phyloP scores from a whole-genome alignment of 2,888 invertebrate genomes.

The Caenorhabditis sp. region DNA sequence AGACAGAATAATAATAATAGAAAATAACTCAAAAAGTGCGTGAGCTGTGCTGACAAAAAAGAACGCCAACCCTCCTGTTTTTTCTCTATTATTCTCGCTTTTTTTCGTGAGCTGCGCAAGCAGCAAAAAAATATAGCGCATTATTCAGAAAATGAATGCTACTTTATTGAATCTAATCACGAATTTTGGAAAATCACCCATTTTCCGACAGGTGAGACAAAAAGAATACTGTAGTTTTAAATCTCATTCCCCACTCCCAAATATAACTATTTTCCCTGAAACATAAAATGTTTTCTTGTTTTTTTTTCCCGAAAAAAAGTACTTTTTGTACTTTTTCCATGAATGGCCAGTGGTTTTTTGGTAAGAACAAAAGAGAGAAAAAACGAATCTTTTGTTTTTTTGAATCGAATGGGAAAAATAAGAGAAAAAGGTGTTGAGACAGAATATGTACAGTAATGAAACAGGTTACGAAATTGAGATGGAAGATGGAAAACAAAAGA shows the following conservation, averaged over 20 bases:
- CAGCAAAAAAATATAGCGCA: slow-evolving; percentile 5
- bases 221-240: no score
- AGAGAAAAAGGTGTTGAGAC: no score
- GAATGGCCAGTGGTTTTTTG: not conserved
- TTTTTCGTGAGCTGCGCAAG: slow-evolving; percentile 6
- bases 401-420: not conserved
- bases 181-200: slow-evolving; percentile 2
- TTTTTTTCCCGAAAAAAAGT: not conserved
- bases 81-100: slow-evolving; percentile 1
- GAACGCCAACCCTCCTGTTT: slow-evolving; percentile 12
- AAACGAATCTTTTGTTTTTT: not conserved
- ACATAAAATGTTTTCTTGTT: not conserved
- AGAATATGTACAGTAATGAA: not conserved
- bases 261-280: no score
- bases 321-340: no score
- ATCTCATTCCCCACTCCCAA: not conserved
- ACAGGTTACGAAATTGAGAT: not conserved
- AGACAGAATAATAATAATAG: slow-evolving; percentile 3
- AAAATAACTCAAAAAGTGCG: slow-evolving; percentile 25
- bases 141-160: slow-evolving; percentile 21
- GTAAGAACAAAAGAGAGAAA: not conserved
- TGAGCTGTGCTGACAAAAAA: slow-evolving; percentile 21
- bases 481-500: no score
- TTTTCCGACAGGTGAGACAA: slow-evolving; percentile 8
- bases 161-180: slow-evolving; percentile 17